phyloP scores from a whole-genome alignment of 2,888 invertebrate genomes.

The Metallyticus violacea region DNA sequence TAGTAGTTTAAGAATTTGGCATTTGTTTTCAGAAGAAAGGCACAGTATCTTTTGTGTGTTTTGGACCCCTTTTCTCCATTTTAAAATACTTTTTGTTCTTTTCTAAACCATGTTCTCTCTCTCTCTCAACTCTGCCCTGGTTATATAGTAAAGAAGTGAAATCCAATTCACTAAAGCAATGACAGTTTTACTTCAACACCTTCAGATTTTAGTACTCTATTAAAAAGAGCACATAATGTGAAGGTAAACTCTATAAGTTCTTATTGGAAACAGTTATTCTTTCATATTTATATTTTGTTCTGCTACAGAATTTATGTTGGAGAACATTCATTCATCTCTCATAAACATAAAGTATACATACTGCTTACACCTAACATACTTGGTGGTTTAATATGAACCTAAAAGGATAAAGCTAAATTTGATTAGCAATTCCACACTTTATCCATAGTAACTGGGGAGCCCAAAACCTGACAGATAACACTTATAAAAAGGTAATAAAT shows the following conservation, averaged over 20 bases:
- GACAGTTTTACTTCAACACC: not conserved
- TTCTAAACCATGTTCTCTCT: not conserved
- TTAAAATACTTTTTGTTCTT: not conserved
- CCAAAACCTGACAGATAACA: constrained; percentile 6
- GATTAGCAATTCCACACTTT: not conserved
- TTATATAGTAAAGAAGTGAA: not conserved
- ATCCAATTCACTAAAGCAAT: not conserved
- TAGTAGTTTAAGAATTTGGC: not conserved
- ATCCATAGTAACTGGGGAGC: not conserved
- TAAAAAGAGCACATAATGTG: not conserved
- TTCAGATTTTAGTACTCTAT: not conserved
- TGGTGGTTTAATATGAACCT: not conserved
- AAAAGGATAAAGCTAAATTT: not conserved
- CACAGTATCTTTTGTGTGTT: not conserved
- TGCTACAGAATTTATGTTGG: not conserved
- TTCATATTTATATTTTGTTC: not conserved
- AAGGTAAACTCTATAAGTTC: not conserved
- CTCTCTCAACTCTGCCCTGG: not conserved
- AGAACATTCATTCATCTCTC: not conserved
- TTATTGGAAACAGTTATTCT: not conserved
- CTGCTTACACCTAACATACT: not conserved
- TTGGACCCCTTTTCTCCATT: not conserved
- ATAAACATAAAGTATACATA: not conserved
- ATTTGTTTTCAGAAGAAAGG: constrained; percentile 12
- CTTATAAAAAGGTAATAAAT: constrained; percentile 5